Evolutionary conservation across 2,888 invertebrate genomes (phyloP).

Genomic region (Eupithecia tripunctaria): DNA sequence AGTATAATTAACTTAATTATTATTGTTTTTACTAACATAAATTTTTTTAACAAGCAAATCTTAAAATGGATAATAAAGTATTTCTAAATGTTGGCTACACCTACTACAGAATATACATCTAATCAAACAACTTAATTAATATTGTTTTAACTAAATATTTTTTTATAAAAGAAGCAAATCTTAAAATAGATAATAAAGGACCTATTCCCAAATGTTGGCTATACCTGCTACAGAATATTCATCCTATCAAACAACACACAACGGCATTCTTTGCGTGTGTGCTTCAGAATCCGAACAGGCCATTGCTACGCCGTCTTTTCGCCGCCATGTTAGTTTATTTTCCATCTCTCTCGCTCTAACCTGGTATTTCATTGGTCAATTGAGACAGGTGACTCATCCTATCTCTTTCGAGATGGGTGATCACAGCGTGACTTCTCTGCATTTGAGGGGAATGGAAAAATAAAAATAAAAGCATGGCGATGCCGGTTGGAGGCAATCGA

Average conservation of each 20-base stretch:
- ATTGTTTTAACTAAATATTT: no score
- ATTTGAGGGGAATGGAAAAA: constrained; percentile 77
- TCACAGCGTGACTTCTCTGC: constrained; percentile 71
- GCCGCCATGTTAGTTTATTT: constrained; percentile 77
- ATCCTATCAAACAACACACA: constrained; percentile 66
- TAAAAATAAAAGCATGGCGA: constrained; percentile 62
- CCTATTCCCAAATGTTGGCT: constrained; percentile 54
- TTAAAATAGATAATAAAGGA: background rate
- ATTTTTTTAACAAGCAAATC: background rate
- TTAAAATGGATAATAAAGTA: background rate
- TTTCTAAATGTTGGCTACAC: constrained; percentile 55
- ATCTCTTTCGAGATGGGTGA: constrained; percentile 63
- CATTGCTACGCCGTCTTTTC: constrained; percentile 61
- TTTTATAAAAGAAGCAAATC: background rate
- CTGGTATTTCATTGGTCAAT: constrained; percentile 44
- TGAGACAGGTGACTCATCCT: constrained; percentile 54
- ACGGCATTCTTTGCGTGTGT: constrained; percentile 49
- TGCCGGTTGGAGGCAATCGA: constrained; percentile 51
- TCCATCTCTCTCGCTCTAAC: constrained; percentile 61
- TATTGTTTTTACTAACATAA: no score
- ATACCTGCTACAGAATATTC: constrained; percentile 60
- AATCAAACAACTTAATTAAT: constrained; percentile 59
- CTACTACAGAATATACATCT: constrained; percentile 63
- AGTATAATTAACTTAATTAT: no score
- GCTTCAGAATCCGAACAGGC: constrained; percentile 67